A percentile compares a stretch with the other conserved stretches of the same genome.
Evolutionary conservation across 2,888 invertebrate genomes (phyloP).

Genomic region (Teinopalpus imperialis): DNA sequence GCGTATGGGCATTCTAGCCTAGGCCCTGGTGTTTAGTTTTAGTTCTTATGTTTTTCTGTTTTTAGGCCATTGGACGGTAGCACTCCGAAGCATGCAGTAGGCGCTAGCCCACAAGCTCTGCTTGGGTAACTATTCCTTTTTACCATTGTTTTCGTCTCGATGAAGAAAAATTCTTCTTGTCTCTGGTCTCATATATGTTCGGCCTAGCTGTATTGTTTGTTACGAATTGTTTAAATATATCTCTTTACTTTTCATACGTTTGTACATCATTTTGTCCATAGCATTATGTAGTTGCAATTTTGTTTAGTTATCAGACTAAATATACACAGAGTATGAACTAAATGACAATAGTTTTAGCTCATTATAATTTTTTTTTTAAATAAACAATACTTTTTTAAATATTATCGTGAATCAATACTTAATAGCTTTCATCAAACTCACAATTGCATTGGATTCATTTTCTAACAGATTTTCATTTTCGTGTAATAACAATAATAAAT

Average conservation of each 20-base stretch:
- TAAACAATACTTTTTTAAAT: background rate
- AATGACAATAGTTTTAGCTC: no score
- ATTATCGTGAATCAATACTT: background rate
- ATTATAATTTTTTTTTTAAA: no score
- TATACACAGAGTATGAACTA: background rate
- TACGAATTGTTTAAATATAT: background rate
- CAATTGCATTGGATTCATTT: slow-evolving; percentile 14
- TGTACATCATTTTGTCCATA: background rate
- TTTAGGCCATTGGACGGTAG: slow-evolving; percentile 85
- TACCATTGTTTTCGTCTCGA: slow-evolving; percentile 13
- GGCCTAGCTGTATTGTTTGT: slow-evolving; percentile 7
- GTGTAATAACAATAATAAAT: slow-evolving; percentile 2
- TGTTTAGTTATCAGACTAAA: background rate
- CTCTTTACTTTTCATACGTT: background rate
- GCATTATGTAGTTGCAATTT: slow-evolving; percentile 15
- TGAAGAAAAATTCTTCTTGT: background rate
- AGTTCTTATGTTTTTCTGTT: slow-evolving; percentile 79
- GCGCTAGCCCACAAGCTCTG: slow-evolving; percentile 81
- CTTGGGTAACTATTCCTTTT: slow-evolving; percentile 83
- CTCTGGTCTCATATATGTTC: slow-evolving; percentile 7
- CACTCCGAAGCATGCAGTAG: slow-evolving; percentile 81
- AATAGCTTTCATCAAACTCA: slow-evolving; percentile 15
- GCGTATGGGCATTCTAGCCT: slow-evolving; percentile 35
- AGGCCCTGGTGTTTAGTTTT: slow-evolving; percentile 62
- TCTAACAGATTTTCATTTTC: slow-evolving; percentile 16